Evolutionary conservation across 2,888 invertebrate species (phyloP).

Genomic region (Nymphalis urticae): DNA sequence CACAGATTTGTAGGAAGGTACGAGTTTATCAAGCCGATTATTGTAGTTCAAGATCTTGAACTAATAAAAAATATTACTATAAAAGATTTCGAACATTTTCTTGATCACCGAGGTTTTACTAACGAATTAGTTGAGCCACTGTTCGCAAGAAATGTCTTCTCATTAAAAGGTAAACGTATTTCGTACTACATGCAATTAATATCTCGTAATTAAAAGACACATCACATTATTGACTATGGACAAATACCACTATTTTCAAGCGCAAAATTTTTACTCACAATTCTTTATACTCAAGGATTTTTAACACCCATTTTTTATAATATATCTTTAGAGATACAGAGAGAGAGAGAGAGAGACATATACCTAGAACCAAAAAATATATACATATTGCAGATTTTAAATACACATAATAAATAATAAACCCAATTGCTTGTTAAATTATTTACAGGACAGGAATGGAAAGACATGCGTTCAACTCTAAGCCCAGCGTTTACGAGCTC

Average conservation of each 20-base stretch:
- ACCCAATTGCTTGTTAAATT: neutral
- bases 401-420: neutral
- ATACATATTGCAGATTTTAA: neutral
- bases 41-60: conserved; percentile 68
- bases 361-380: too few species aligned
- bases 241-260: too few species aligned
- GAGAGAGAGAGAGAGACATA: too few species aligned
- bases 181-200: too few species aligned
- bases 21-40: conserved; percentile 59
- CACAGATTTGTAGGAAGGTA: conserved; percentile 61
- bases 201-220: too few species aligned
- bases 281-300: too few species aligned
- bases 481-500: conserved; percentile 76
- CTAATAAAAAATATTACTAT: conserved; percentile 70
- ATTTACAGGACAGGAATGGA: conserved; percentile 58
- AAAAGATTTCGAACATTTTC: conserved; percentile 78
- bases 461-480: conserved; percentile 61
- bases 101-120: conserved; percentile 64
- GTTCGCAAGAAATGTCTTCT: conserved; percentile 72
- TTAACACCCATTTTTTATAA: too few species aligned
- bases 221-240: too few species aligned
- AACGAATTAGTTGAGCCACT: conserved; percentile 64
- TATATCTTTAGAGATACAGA: too few species aligned
- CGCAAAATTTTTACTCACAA: too few species aligned
- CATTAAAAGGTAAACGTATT: conserved; percentile 57